Evolutionary conservation across 2,113 vertebrate genomes (phyloP).

Genomic region (Calidris pugnax): DNA sequence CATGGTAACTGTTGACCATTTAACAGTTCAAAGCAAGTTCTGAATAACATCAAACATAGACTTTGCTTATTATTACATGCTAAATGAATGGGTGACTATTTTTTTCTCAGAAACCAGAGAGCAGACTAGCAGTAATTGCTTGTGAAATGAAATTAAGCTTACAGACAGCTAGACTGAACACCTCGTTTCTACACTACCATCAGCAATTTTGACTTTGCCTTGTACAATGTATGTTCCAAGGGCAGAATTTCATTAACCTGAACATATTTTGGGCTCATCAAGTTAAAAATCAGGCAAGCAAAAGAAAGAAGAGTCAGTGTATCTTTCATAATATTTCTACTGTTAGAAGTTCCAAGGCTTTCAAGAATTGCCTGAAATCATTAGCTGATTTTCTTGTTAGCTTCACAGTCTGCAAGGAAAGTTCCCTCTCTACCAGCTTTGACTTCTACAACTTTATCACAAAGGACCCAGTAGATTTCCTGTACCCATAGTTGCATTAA

Average conservation of each 20-base stretch:
- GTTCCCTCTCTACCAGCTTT: not conserved
- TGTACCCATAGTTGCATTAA: constrained; percentile 53
- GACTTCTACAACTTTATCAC: constrained; percentile 39
- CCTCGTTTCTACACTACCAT: constrained; percentile 39
- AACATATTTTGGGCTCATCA: constrained; percentile 20
- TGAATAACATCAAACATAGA: not conserved
- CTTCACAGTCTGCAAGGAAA: constrained; percentile 43
- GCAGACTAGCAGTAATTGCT: constrained; percentile 41
- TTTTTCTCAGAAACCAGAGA: constrained; percentile 28
- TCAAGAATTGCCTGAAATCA: constrained; percentile 47
- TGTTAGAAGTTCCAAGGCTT: constrained; percentile 45
- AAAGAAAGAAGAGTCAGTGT: constrained; percentile 30
- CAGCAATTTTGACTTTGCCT: constrained; percentile 51
- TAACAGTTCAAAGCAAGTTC: constrained; percentile 29
- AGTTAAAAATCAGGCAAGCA: constrained; percentile 40
- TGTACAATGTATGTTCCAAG: not conserved
- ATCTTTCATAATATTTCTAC: constrained; percentile 65
- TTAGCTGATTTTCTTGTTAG: constrained; percentile 36
- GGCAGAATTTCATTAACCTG: constrained; percentile 56
- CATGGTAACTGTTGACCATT: constrained; percentile 15
- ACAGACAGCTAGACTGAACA: not conserved
- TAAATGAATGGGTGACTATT: constrained; percentile 48
- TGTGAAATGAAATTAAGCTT: constrained; percentile 52
- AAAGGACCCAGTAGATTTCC: constrained; percentile 35
- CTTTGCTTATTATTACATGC: not conserved